Evolutionary conservation across 1,140 invertebrate genomes (phyloP), one percentile per base, ranked within the genome.

Genomic region (Drosophila albomicans): DNA sequence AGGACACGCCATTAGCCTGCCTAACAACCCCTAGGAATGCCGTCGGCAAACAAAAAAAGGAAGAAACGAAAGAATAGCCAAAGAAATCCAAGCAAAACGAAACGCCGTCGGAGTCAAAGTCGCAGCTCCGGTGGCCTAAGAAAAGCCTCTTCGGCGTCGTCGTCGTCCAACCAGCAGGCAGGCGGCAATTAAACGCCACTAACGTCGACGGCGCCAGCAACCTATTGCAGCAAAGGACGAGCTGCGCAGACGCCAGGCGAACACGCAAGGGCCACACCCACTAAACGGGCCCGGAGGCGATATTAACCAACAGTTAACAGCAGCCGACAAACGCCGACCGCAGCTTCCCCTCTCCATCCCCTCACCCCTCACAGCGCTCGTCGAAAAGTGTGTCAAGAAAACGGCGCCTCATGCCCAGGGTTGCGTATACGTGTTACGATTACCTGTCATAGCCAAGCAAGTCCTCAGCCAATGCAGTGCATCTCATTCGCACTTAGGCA

Each of bases 231-330:
- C 68, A 41, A 41, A 90, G 85, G 75, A 81, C 38, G 79, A 43
- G 81, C 75, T 88, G 85, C 85, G 85, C 85, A 88, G 81, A 88
- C 79, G 78, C 85, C 78, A 46, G 66, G 10, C 56, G 13, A 16
- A 38, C 54, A 32, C 11, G 2, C 54, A 41, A 10, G 57, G 71
- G 78, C 78, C 85, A 88, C 85, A 89, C 85, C 85, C 85, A 89
- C 81, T 25, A 41, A 45, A 28, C 2, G 2, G 30, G 45, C 41
- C 56, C 32, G 51, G 48, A 30, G 63, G 57, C 41, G 70, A 54
- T 56, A 85, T 88, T 88, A 88, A 89, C 81, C 85, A 84, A 79
- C 68, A 66, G 81, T 80, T 90, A 88, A 85, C 78, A 62, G 68
- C 78, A 62, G 62, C 43, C 61, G 67, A 71, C 63, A 48, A 41